Conservation (phyloP, 2,888 invertebrate species). For the Colostygia pectinataria region DNA sequence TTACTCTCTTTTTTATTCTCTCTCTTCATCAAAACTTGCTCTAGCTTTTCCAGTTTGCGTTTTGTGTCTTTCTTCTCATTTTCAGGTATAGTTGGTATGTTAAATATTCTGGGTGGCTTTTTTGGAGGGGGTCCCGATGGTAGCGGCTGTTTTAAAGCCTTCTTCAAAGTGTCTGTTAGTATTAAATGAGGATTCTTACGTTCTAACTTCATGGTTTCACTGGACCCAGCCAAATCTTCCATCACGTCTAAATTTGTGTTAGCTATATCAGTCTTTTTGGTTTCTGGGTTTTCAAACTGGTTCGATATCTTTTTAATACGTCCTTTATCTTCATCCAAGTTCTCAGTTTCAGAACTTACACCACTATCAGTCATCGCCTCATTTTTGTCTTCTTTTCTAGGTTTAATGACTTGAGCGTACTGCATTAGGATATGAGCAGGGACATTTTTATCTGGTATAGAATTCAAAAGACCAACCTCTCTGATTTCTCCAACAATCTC, state of each 20-base stretch:
- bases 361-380: slow-evolving; percentile 77
- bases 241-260: slow-evolving; percentile 58
- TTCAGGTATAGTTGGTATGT: slow-evolving; percentile 51
- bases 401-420: slow-evolving; percentile 73
- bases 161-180: slow-evolving; percentile 85
- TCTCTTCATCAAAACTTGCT: slow-evolving; percentile 80
- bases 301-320: slow-evolving; percentile 55
- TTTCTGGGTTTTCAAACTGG: slow-evolving; percentile 43
- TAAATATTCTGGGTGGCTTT: slow-evolving; percentile 88
- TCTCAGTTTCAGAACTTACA: slow-evolving; percentile 78
- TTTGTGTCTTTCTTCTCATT: slow-evolving; percentile 77
- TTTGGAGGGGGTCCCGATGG: slow-evolving; percentile 88
- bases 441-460: slow-evolving; percentile 67
- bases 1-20: slow-evolving; percentile 51
- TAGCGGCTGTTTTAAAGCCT: slow-evolving; percentile 86
- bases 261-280: slow-evolving; percentile 35
- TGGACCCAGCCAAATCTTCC: slow-evolving; percentile 64
- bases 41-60: slow-evolving; percentile 86
- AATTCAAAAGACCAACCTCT: slow-evolving; percentile 41
- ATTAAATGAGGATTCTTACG: slow-evolving; percentile 70
- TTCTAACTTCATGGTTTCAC: slow-evolving; percentile 71
- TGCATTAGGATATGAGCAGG: slow-evolving; percentile 75
- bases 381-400: slow-evolving; percentile 61
- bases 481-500: slow-evolving; percentile 39
- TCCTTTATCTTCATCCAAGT: slow-evolving; percentile 69